These are phyloP conservation scores for Polyergus mexicanus DNA, from an alignment of 1,140 invertebrate species.

Conservation along the genomic window DNA sequence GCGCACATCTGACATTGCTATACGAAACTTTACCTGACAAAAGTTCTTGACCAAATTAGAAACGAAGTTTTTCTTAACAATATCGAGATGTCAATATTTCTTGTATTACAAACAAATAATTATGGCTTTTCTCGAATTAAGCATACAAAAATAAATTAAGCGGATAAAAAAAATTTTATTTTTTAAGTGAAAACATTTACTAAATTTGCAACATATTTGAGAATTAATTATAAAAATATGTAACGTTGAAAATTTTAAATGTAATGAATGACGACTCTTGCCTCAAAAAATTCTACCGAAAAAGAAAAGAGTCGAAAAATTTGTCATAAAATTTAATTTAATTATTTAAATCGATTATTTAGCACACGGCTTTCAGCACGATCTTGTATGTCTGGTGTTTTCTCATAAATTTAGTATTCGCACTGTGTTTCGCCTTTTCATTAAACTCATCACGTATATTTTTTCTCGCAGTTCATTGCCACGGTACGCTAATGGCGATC, in stretches of 20 bases:
- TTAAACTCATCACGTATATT: slow-evolving; percentile 42
- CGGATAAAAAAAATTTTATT: neutral
- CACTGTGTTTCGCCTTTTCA: slow-evolving; percentile 13
- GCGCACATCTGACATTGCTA: neutral
- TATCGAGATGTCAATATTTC: neutral
- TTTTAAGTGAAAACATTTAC: neutral
- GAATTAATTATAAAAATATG: neutral
- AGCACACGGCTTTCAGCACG: neutral
- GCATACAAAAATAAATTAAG: neutral
- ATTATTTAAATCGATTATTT: neutral
- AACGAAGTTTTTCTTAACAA: neutral
- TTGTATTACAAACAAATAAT: neutral
- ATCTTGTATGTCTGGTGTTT: neutral
- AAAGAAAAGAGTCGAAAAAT: neutral
- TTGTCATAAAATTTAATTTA: neutral
- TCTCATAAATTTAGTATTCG: slow-evolving; percentile 6
- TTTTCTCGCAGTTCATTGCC: slow-evolving; percentile 9
- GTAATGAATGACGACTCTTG: neutral
- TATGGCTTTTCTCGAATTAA: neutral
- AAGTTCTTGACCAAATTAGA: neutral
- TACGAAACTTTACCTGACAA: neutral
- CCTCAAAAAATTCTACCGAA: neutral
- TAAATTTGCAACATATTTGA: neutral
- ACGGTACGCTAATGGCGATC: neutral
- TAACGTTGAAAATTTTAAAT: neutral